Evolutionary conservation across 2,797 vertebrate genomes (phyloP).

Genomic region (Alauda arvensis): DNA sequence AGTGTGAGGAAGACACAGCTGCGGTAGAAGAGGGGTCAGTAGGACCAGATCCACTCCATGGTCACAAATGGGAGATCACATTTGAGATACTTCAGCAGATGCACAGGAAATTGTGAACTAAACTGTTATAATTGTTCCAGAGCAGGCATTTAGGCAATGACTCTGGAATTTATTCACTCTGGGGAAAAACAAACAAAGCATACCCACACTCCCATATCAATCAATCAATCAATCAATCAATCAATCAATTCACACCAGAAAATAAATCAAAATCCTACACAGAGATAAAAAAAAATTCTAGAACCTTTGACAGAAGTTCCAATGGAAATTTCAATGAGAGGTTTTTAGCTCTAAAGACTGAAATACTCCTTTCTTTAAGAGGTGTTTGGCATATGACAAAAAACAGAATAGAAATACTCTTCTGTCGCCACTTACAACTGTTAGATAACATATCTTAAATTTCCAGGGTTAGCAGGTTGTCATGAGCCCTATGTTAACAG

Average conservation of each 20-base stretch:
- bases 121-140: background rate
- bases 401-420: slow-evolving; percentile 4
- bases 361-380: slow-evolving; percentile 14
- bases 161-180: background rate
- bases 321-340: background rate
- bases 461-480: slow-evolving; percentile 32
- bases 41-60: background rate
- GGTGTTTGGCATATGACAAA: background rate
- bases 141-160: background rate
- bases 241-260: accelerated
- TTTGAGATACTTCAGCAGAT: background rate
- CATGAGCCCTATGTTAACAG: slow-evolving; percentile 41
- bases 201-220: background rate
- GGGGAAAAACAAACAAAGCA: background rate
- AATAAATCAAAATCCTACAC: background rate
- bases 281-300: background rate
- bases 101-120: background rate
- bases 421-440: background rate
- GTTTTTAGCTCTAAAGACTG: background rate
- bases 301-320: background rate
- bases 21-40: background rate
- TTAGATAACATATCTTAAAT: background rate
- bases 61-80: background rate
- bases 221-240: background rate
- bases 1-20: background rate